These are phyloP conservation scores for Misgurnus mizolepis DNA, from an alignment of 2,113 vertebrate species.

Conservation along the genomic window DNA sequence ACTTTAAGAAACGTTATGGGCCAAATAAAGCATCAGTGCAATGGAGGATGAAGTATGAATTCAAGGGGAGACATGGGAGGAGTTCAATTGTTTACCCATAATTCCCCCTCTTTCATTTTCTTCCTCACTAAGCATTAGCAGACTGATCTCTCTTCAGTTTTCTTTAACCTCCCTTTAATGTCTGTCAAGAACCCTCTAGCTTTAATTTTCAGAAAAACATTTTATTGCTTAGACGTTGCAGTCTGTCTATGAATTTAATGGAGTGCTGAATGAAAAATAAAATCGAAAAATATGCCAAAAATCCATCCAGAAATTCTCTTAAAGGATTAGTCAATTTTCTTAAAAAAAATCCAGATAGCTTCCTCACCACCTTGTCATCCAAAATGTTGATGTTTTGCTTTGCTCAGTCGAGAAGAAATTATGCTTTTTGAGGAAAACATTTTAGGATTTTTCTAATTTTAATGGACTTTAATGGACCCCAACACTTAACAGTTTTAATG, in stretches of 20 bases:
- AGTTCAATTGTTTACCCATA: conserved; percentile 60
- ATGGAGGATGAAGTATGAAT: conserved; percentile 29
- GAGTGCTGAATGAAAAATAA: no score
- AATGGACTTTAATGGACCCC: no score
- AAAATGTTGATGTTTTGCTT: no score
- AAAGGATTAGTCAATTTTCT: no score
- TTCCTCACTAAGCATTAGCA: conserved; percentile 40
- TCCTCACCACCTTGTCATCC: no score
- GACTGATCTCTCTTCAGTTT: conserved; percentile 37
- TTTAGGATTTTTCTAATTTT: no score
- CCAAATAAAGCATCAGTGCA: conserved; percentile 29
- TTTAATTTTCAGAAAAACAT: neutral
- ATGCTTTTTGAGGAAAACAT: no score
- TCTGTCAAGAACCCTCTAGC: neutral
- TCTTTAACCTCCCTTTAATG: conserved; percentile 21
- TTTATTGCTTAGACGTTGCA: conserved; percentile 9
- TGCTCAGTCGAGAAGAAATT: no score
- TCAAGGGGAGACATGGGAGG: conserved; percentile 42
- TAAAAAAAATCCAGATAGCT: no score
- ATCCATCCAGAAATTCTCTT: no score
- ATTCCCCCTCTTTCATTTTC: conserved; percentile 48
- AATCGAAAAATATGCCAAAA: no score
- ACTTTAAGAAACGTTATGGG: conserved; percentile 40
- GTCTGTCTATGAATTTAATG: neutral
- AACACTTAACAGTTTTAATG: no score